Evolutionary conservation across 2,113 vertebrate species (phyloP), one percentile per base, ranked within the genome.

Genomic region (Pachyramphus minor): DNA sequence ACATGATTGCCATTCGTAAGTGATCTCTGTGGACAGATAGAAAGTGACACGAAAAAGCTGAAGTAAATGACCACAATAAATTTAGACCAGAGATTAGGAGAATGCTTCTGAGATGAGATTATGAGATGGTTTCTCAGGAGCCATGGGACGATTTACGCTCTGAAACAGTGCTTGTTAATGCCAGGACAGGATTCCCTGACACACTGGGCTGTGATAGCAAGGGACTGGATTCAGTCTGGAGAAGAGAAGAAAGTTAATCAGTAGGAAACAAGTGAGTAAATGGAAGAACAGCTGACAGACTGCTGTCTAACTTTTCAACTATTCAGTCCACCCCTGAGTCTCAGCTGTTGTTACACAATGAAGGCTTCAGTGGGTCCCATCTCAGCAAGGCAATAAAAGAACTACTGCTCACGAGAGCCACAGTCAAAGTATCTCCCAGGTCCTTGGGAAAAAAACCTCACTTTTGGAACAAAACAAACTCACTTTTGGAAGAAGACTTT

Each of bases 201-300:
- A 9, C 1, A 2, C 13, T 14, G 33, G 13, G 24, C 9, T 22
- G 2, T 64, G 55, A 55, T 0, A 89, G 21, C 14, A 25, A n/a
- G 47, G 18, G 37, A 53, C 27, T 71, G 23, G 28, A 50, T 72
- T 81, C 21, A 62, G 52, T 56, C 25, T 11, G n/a, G 24, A 58
- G 28, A 73, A 83, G 11, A 24, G 42, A 31, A 80, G 8, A 45
- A 50, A 63, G 27, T n/a, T 77, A 63, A 27, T 44, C 31, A 42
- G 12, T 12, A 52, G 31, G 27, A 77, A 66, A 77, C 6, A 76
- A 66, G 10, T 31, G 21, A 66, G 18, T 37, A 52, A 52, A 60
- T 7, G 47, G 5, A 67, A 67, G 28, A 55, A 15, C 23, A n/a
- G 20, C 19, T 52, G 64, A 45, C 18, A 33, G 33, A 10, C 19